Evolutionary conservation across 2,113 vertebrate genomes (phyloP).

Genomic region (Pteropus alecto): DNA sequence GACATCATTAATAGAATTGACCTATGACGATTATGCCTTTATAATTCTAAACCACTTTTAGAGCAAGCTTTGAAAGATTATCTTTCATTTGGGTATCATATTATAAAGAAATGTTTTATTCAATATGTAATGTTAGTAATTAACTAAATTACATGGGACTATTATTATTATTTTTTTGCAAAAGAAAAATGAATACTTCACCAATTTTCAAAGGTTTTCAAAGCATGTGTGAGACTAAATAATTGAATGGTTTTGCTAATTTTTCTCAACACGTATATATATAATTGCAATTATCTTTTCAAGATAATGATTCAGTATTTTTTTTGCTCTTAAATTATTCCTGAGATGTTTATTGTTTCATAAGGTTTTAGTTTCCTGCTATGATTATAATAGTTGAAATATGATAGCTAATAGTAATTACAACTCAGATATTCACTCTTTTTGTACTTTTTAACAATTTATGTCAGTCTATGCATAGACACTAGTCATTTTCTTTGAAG

Average conservation of each 20-base stretch:
- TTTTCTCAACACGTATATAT: constrained; percentile 79
- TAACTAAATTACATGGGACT: constrained; percentile 40
- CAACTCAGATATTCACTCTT: not conserved
- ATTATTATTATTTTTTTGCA: not conserved
- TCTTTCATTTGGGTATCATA: constrained; percentile 26
- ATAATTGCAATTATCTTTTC: constrained; percentile 77
- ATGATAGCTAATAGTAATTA: constrained; percentile 33
- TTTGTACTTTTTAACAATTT: constrained; percentile 21
- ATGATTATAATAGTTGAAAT: constrained; percentile 67
- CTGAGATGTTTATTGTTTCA: constrained; percentile 74
- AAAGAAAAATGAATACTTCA: constrained; percentile 32
- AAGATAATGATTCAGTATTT: constrained; percentile 71
- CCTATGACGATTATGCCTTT: not conserved
- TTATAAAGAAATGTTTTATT: constrained; percentile 38
- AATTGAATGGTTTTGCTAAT: constrained; percentile 80
- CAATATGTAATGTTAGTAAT: constrained; percentile 42
- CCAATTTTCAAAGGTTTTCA: constrained; percentile 71
- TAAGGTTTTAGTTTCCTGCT: constrained; percentile 71
- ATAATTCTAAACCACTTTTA: constrained; percentile 7
- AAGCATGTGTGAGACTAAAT: constrained; percentile 79
- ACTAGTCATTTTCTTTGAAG: not conserved
- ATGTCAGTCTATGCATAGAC: not conserved
- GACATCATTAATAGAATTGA: constrained; percentile 10
- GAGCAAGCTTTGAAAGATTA: not conserved
- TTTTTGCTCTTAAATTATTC: constrained; percentile 62